Evolutionary conservation across 1,140 invertebrate genomes (phyloP).

Genomic region (Brachionus sp.): DNA sequence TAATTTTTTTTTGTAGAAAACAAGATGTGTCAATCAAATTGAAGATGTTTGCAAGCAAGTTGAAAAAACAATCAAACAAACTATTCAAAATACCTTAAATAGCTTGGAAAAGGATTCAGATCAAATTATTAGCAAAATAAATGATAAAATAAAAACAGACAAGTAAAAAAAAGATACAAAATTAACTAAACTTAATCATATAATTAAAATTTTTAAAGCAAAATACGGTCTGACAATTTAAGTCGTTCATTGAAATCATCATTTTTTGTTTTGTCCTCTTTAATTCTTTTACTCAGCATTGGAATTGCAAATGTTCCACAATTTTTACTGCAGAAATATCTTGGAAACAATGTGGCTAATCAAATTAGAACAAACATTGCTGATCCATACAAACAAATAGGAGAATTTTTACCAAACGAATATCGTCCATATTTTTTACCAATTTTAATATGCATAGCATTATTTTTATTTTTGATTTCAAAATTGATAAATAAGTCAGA

Average conservation of each 20-base stretch:
- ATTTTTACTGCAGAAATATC: neutral
- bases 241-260: slow-evolving; percentile 17
- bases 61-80: slow-evolving; percentile 65
- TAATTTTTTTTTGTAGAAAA: slow-evolving; percentile 49
- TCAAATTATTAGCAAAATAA: slow-evolving; percentile 59
- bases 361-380: slow-evolving; percentile 19
- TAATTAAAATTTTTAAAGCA: neutral
- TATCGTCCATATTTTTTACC: slow-evolving; percentile 46
- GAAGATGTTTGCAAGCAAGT: slow-evolving; percentile 65
- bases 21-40: slow-evolving; percentile 65
- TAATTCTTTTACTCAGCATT: neutral
- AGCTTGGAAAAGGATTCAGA: slow-evolving; percentile 64
- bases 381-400: slow-evolving; percentile 32
- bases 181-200: neutral
- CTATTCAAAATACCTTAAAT: slow-evolving; percentile 66
- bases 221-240: neutral
- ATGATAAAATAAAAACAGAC: slow-evolving; percentile 59
- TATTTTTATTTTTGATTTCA: slow-evolving; percentile 4
- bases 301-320: neutral
- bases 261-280: slow-evolving; percentile 45
- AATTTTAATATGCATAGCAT: neutral
- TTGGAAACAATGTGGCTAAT: neutral
- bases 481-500: slow-evolving; percentile 3
- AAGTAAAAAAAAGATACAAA: neutral
- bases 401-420: slow-evolving; percentile 27